These are phyloP conservation scores for Pedionomus torquatus DNA, from an alignment of 2,113 vertebrate species.

Conservation along the genomic window DNA sequence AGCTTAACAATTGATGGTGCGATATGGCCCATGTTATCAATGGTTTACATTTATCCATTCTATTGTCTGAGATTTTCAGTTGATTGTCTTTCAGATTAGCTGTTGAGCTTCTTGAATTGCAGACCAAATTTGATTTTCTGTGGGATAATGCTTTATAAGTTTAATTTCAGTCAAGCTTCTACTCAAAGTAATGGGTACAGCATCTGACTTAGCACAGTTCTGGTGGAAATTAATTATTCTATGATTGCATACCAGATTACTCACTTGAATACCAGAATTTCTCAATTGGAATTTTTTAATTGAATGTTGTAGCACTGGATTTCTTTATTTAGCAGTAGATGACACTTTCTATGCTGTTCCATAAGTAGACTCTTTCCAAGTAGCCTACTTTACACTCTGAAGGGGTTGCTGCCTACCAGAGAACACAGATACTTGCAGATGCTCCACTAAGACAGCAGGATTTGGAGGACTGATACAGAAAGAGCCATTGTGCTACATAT, in stretches of 20 bases:
- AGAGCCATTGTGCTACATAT: not conserved
- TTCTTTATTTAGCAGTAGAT: not conserved
- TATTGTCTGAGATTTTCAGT: not conserved
- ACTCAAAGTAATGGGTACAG: not conserved
- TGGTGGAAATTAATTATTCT: conserved; percentile 1
- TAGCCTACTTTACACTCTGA: not conserved
- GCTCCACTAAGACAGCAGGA: not conserved
- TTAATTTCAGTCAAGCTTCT: not conserved
- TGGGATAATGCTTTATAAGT: not conserved
- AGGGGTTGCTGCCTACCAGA: not conserved
- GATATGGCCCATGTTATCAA: not conserved
- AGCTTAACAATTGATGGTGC: not conserved
- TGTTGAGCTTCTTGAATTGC: not conserved
- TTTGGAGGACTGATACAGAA: not conserved
- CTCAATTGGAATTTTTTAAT: not conserved
- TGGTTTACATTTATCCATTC: not conserved
- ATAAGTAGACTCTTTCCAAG: not conserved
- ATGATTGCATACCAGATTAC: not conserved
- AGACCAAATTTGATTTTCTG: not conserved
- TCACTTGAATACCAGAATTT: not conserved
- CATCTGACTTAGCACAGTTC: not conserved
- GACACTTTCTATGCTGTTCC: not conserved
- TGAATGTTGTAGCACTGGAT: not conserved
- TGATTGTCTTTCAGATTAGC: not conserved
- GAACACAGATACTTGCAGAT: not conserved